phyloP scores from a whole-genome alignment of 2,797 vertebrate species.

The Schizopygopsis pylzovi region DNA sequence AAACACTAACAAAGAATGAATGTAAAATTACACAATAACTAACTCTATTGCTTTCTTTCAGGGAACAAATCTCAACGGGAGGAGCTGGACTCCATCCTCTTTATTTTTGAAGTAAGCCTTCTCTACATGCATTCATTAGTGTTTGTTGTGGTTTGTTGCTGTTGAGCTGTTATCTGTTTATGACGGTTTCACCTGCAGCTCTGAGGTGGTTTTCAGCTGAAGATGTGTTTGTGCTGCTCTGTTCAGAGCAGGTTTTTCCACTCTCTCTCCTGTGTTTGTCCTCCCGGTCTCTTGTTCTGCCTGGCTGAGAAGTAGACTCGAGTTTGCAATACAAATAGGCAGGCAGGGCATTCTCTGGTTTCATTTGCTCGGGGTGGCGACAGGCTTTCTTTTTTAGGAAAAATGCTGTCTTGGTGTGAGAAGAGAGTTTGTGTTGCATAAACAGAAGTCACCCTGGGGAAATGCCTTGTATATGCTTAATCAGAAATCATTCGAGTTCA shows the following conservation, averaged over 20 bases:
- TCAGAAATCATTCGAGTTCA: not conserved
- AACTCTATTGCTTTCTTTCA: constrained; percentile 71
- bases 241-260: constrained; percentile 50
- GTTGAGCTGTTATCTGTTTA: not conserved
- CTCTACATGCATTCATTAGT: constrained; percentile 15
- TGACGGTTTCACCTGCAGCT: not conserved
- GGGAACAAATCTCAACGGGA: constrained; percentile 99
- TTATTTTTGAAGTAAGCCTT: constrained; percentile 99
- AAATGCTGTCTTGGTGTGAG: constrained; percentile 37
- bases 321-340: constrained; percentile 79
- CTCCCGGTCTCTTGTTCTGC: constrained; percentile 70
- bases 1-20: too few species aligned
- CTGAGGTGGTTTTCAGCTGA: not conserved
- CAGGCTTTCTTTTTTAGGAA: constrained; percentile 12
- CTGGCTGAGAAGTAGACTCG: constrained; percentile 70
- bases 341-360: constrained; percentile 70
- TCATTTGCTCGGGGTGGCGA: constrained; percentile 73
- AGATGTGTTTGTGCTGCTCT: constrained; percentile 26
- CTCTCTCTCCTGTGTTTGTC: constrained; percentile 63
- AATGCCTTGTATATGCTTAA: constrained; percentile 55
- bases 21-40: not conserved
- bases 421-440: constrained; percentile 51
- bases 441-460: constrained; percentile 38
- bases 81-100: constrained; percentile 99
- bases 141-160: not conserved